Percentiles rank a stretch among this genome's conserved stretches.
Conservation (phyloP, 2,888 invertebrate species). For the Drosophila longiperda region DNA sequence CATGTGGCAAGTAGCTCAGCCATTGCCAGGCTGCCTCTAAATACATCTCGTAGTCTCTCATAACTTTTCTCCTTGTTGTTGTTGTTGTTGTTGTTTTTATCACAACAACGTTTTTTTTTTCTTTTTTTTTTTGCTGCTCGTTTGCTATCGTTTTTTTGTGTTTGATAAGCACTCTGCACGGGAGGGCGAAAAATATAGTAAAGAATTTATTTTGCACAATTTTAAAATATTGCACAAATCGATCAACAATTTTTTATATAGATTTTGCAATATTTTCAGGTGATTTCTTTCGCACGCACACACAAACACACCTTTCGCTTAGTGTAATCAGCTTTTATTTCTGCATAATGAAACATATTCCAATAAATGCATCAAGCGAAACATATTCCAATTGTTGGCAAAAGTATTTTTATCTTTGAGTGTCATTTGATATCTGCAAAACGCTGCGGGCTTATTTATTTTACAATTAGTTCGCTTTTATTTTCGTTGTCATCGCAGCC, state of each 20-base stretch:
- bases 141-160: constrained; percentile 38
- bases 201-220: not conserved
- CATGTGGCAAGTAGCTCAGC: constrained; percentile 74
- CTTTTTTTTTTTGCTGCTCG: constrained; percentile 9
- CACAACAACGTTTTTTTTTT: constrained; percentile 52
- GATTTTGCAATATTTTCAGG: constrained; percentile 43
- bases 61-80: constrained; percentile 4
- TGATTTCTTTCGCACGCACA: constrained; percentile 15
- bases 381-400: constrained; percentile 46
- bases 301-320: constrained; percentile 60
- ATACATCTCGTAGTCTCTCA: constrained; percentile 53
- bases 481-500: constrained; percentile 57
- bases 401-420: constrained; percentile 62
- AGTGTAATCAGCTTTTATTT: constrained; percentile 56
- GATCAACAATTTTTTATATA: not conserved
- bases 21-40: constrained; percentile 73
- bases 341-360: constrained; percentile 41
- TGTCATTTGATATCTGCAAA: constrained; percentile 60
- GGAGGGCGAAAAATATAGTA: not conserved
- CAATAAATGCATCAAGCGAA: constrained; percentile 39
- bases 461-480: constrained; percentile 43
- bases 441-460: constrained; percentile 50
- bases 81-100: constrained; percentile 18
- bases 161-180: constrained; percentile 53
- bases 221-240: constrained; percentile 28